Evolutionary conservation across 2,797 vertebrate species (phyloP).

Genomic region (Tenualosa thibaudeaui): DNA sequence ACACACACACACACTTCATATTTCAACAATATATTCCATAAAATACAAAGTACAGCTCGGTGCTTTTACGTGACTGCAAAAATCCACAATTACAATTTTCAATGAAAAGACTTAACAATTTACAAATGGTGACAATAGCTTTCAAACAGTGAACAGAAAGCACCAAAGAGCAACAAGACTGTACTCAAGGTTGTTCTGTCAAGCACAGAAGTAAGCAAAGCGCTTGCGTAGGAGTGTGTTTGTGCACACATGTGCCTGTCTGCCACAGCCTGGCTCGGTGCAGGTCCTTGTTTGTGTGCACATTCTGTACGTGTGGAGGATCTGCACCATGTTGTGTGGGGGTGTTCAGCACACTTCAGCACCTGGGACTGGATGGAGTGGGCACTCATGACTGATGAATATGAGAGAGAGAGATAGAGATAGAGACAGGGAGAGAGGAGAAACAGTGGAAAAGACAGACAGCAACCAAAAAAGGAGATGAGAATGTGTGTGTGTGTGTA

Average conservation of each 20-base stretch:
- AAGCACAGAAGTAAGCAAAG: background rate
- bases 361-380: background rate
- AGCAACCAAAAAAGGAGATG: background rate
- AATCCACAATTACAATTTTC: background rate
- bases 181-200: background rate
- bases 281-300: constrained; percentile 1
- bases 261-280: background rate
- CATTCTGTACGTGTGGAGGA: background rate
- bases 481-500: background rate
- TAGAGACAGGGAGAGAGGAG: constrained; percentile 23
- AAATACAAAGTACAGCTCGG: too few relatives aligned
- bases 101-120: background rate
- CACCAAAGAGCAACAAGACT: background rate
- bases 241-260: background rate
- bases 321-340: constrained; percentile 13
- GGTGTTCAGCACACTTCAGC: constrained; percentile 12
- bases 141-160: background rate
- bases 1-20: background rate
- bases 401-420: background rate
- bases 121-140: background rate
- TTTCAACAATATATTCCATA: too few relatives aligned
- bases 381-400: constrained; percentile 9
- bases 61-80: too few relatives aligned
- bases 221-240: background rate
- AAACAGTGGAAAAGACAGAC: background rate